Percentiles rank a stretch among this genome's conserved stretches.
Conservation (phyloP, 2,888 invertebrate genomes). For the Synanthedon vespiformis region DNA sequence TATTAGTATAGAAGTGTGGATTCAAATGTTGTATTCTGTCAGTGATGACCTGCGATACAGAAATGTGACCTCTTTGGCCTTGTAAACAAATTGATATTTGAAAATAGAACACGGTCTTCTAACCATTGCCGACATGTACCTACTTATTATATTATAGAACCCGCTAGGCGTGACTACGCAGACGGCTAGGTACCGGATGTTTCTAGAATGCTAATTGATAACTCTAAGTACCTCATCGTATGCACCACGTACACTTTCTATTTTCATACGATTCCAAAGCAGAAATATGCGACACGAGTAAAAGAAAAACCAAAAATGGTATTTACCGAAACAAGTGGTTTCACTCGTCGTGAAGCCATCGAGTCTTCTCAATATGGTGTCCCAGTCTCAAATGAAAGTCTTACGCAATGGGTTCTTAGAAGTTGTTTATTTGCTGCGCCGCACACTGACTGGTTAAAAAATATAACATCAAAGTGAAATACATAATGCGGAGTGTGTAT, state of each 20-base stretch:
- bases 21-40: no score
- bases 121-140: neutral
- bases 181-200: neutral
- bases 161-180: no score
- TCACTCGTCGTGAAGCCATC: no score
- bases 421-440: neutral
- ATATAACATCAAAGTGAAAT: conserved; percentile 1
- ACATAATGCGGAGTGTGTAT: conserved; percentile 14
- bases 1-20: no score
- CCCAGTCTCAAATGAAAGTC: neutral
- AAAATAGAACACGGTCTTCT: no score
- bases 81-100: no score
- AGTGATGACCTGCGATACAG: no score
- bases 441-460: neutral
- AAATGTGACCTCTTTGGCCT: no score
- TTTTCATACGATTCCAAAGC: neutral
- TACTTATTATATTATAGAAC: neutral
- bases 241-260: neutral
- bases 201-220: neutral
- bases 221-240: neutral
- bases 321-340: neutral
- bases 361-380: neutral
- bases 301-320: neutral
- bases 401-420: neutral
- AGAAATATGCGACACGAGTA: neutral